phyloP scores from a whole-genome alignment of 2,888 invertebrate species.

The Nineta flava region DNA sequence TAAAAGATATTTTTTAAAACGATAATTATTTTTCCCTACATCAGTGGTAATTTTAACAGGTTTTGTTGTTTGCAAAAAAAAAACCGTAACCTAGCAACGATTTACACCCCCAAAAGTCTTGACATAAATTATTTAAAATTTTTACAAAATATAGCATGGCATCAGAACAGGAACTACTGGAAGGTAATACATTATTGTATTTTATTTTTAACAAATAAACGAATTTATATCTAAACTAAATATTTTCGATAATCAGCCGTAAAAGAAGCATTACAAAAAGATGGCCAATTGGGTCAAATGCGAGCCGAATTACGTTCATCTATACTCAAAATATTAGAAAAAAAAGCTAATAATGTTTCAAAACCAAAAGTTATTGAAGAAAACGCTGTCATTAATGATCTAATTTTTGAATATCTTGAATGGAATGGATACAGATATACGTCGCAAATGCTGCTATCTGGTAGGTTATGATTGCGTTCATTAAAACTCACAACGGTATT shows the following conservation, averaged over 20 bases:
- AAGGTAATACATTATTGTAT: constrained; percentile 18
- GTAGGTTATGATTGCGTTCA: constrained; percentile 13
- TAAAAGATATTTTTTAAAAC: too few relatives aligned
- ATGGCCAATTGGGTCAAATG: constrained; percentile 25
- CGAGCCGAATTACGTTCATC: constrained; percentile 26
- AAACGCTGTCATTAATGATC: constrained; percentile 41
- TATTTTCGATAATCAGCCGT: constrained; percentile 19
- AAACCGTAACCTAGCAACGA: too few relatives aligned
- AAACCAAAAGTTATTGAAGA: constrained; percentile 25
- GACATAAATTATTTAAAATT: too few relatives aligned
- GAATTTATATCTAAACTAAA: background rate
- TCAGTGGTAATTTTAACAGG: too few relatives aligned
- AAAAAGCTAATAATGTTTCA: constrained; percentile 15
- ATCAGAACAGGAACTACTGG: constrained; percentile 21
- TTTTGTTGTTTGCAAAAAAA: too few relatives aligned
- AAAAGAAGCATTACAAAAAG: constrained; percentile 24
- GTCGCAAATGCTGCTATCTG: constrained; percentile 25
- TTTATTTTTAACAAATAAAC: constrained; percentile 4
- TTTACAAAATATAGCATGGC: constrained; percentile 7
- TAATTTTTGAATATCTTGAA: constrained; percentile 48
- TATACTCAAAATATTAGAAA: constrained; percentile 26
- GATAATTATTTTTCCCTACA: too few relatives aligned
- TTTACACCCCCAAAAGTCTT: too few relatives aligned
- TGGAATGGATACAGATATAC: constrained; percentile 58
- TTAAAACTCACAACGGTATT: background rate